Base-by-base conservation (phyloP, 2,888 invertebrate species). In the Hypselothyrea guttata region DNA sequence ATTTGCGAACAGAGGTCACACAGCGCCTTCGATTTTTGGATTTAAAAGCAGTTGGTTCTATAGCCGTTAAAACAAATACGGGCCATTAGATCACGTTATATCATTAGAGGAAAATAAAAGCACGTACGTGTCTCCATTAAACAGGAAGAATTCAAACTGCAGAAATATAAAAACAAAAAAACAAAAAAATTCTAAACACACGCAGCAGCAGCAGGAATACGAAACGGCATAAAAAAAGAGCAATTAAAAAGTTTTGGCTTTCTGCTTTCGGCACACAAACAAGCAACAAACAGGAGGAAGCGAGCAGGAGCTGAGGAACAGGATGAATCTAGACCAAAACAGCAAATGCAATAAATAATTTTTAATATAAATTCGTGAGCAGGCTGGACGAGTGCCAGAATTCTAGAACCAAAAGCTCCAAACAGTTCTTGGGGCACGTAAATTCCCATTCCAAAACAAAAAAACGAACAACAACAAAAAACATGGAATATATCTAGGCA, bases 301-400 rank as follows among this genome's bases (percentile, higher is more conserved):
- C 33, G 9, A 12, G 28, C 13, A 40, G 1, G 34, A 13, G 46
- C 28, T 1, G 9, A 13, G 16, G 33, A 18, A 2, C 30, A 30
- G 46, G 22, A 54, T 64, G 33, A 9, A 48, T 54, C 52, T 45
- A 38, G 54, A 30, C 40, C 41, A 54, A 59, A 59, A 48, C 52
- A 53, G 55, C 66, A 71, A 76, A 76, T 79, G 86, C 84, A 86
- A 81, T 81, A 81, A 86, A 81, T 81, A 81, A 81, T 81, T 81
- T 81, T 81, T 81, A 81, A 81, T 81, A 86, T 86, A 81, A 81
- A 84, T 86, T 86, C 81, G 86, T 86, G 76, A 82, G 75, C 64
- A 51, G 66, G 59, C 66, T 66, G 65, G 62, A 59, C 64, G 59
- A 59, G 46, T 58, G 60, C 54, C 79, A 67, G 51, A 47, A 42